Evolutionary conservation across 2,888 invertebrate species (phyloP).

Genomic region (Orthosia gracilis): DNA sequence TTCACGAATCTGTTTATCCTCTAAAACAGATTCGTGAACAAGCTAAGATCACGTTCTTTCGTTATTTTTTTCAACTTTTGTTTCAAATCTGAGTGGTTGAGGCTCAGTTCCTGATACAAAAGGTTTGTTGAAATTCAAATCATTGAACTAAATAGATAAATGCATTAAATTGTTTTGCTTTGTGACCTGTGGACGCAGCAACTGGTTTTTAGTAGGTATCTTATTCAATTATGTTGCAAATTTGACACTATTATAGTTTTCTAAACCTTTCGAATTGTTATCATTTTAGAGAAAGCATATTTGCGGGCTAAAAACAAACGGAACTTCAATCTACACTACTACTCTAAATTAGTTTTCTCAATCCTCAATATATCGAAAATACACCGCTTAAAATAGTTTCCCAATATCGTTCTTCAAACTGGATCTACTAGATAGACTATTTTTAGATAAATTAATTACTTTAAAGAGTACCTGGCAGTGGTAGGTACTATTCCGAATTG

Average conservation of each 20-base stretch:
- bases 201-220: too few relatives aligned
- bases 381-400: not conserved
- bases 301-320: not conserved
- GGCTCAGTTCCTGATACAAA: too few relatives aligned
- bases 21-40: too few relatives aligned
- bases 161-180: too few relatives aligned
- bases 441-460: constrained; percentile 14
- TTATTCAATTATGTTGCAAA: not conserved
- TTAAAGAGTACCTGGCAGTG: not conserved
- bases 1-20: too few relatives aligned
- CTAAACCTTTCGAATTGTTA: not conserved
- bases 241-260: too few relatives aligned
- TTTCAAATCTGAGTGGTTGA: too few relatives aligned
- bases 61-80: too few relatives aligned
- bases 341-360: not conserved
- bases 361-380: not conserved
- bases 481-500: constrained; percentile 1
- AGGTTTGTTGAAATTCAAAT: too few relatives aligned
- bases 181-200: too few relatives aligned
- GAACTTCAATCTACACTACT: not conserved
- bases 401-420: constrained; percentile 10
- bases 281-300: not conserved
- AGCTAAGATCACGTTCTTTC: too few relatives aligned
- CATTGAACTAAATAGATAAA: too few relatives aligned
- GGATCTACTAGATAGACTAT: not conserved